Evolutionary conservation across 2,888 invertebrate species (phyloP).

Genomic region (Nezara viridula): DNA sequence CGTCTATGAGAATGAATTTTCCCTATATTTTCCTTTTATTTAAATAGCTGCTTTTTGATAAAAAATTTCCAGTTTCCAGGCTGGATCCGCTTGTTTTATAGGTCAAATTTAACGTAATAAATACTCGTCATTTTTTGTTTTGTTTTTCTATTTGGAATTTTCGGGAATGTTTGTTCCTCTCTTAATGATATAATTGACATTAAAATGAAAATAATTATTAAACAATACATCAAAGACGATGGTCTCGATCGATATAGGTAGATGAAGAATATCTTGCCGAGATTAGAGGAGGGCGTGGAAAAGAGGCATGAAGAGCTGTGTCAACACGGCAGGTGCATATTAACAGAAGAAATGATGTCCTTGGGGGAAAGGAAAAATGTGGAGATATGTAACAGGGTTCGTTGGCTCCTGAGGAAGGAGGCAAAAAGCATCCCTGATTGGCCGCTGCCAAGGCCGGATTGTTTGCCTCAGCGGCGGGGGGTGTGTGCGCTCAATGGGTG

Average conservation of each 20-base stretch:
- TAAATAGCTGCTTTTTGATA: no score
- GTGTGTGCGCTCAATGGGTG: not conserved
- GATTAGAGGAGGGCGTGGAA: not conserved
- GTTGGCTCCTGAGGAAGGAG: not conserved
- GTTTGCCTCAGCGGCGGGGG: not conserved
- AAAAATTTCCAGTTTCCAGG: no score
- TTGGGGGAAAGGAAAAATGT: conserved; percentile 36
- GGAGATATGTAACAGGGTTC: conserved; percentile 44
- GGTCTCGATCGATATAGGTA: not conserved
- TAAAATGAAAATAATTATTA: no score
- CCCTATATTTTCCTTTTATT: no score
- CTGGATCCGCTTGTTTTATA: no score
- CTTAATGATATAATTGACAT: no score
- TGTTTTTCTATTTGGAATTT: no score
- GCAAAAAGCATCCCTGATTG: conserved; percentile 2
- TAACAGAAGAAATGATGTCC: conserved; percentile 45
- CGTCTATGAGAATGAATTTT: no score
- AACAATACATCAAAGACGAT: no score
- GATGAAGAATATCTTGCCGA: not conserved
- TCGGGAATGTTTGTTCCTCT: no score
- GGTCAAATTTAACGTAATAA: no score
- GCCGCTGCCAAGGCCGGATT: not conserved
- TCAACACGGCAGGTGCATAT: conserved; percentile 6
- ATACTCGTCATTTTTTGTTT: no score
- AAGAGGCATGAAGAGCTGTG: conserved; percentile 24